Evolutionary conservation across 2,888 invertebrate genomes (phyloP).

Genomic region (Tipula unca): DNA sequence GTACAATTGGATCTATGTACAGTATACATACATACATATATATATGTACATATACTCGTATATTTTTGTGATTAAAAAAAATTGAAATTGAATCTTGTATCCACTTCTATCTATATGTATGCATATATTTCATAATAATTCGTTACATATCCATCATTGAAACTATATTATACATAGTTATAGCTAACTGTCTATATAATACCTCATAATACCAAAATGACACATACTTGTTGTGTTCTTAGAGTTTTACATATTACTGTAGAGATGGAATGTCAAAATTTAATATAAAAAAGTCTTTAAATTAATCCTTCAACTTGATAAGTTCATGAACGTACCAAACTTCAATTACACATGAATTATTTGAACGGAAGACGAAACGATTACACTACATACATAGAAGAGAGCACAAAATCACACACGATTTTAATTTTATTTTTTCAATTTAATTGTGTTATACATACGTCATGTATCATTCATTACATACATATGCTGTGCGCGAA

Average conservation of each 20-base stretch:
- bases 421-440: no score
- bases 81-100: not conserved
- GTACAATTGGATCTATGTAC: not conserved
- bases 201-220: not conserved
- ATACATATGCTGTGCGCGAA: no score
- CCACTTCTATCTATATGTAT: no score
- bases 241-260: not conserved
- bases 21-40: not conserved
- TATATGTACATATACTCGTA: not conserved
- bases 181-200: not conserved
- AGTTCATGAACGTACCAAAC: slow-evolving; percentile 8
- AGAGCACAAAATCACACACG: slow-evolving; percentile 16
- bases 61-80: not conserved
- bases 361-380: not conserved
- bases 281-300: not conserved
- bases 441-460: slow-evolving; percentile 15
- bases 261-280: not conserved
- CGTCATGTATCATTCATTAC: not conserved
- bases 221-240: not conserved
- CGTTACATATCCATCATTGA: not conserved
- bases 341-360: not conserved
- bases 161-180: no score
- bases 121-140: not conserved
- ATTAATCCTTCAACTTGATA: slow-evolving; percentile 8
- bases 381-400: not conserved